Evolutionary conservation across 2,888 invertebrate species (phyloP).

Genomic region (Sinopyrophorus schimmeli): DNA sequence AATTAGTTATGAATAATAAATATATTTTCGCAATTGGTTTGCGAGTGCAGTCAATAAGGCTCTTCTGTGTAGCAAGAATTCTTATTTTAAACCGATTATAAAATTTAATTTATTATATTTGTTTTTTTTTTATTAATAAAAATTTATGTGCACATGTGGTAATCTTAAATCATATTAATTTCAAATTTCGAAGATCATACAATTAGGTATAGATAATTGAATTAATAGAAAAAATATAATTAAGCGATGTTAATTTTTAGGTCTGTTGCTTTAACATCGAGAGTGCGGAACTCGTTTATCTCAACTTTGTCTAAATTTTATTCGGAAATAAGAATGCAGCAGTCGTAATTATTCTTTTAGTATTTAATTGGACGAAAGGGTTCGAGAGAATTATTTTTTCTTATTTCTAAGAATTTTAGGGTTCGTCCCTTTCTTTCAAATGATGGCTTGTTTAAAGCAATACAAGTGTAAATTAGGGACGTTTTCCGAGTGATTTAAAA

Average conservation of each 20-base stretch:
- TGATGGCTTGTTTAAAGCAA: conserved; percentile 34
- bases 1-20: too few relatives aligned
- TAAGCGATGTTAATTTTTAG: conserved; percentile 12
- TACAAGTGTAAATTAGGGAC: conserved; percentile 37
- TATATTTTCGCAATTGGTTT: too few relatives aligned
- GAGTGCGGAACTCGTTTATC: conserved; percentile 19
- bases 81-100: too few relatives aligned
- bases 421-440: conserved; percentile 31
- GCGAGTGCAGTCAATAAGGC: too few relatives aligned
- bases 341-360: conserved; percentile 32
- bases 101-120: too few relatives aligned
- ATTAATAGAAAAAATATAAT: too few relatives aligned
- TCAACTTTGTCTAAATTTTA: conserved; percentile 25
- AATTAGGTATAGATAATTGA: too few relatives aligned
- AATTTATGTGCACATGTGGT: too few relatives aligned
- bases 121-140: too few relatives aligned
- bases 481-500: conserved; percentile 34
- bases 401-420: conserved; percentile 30
- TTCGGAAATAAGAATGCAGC: conserved; percentile 30
- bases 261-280: conserved; percentile 8
- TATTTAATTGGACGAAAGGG: conserved; percentile 35
- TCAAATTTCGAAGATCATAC: too few relatives aligned
- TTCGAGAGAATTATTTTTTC: conserved; percentile 32
- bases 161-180: too few relatives aligned
- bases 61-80: too few relatives aligned